Base-by-base conservation (phyloP, 2,888 invertebrate species). In the Ectropis crepuscularia region DNA sequence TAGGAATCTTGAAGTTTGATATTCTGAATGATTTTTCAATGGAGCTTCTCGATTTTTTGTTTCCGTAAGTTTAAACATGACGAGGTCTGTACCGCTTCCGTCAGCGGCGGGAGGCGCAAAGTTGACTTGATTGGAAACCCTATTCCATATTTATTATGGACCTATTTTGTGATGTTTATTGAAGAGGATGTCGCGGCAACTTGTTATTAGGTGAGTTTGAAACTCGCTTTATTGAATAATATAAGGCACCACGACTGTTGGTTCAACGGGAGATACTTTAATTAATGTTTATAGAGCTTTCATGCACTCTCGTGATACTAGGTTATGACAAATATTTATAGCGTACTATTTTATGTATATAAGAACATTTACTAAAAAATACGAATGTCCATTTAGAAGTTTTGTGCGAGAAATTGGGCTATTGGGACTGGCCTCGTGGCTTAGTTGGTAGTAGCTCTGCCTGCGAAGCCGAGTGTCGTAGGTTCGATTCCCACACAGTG, bases 61-160 rank as follows among this genome's bases (percentile, higher is more conserved):
- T 70, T 61, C 65, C 71, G 66, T 61, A 49, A 68, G 66, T 87
- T 82, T 83, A 75, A 47, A 69, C 12, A 47, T 79, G 61, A 28
- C 10, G 59, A 73, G 59, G 71, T 86, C 87, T 88, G 68, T 72
- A 71, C 50, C 61, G 71, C 75, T 83, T 81, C 79, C 79, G 75
- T 16, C 50, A 28, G 53, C 57, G 43, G 41, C 43, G 38, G 68
- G 65, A 78, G 81, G 80, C 83, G 89, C 86, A 82, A 88, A 89
- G 89, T 85, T 85, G 89, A 86, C 89, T 88, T 90, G 91, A 92
- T 91, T 91, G 90, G 88, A 87, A 89, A 88, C 89, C 90, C 89
- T 91, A 90, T 89, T 91, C 90, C 92, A 91, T 91, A 90, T 92
- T 91, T 91, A 92, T 91, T 88, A 90, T 88, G 87, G 87, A 81